phyloP scores from a whole-genome alignment of 2,888 invertebrate species.

The Tetropium fuscum region DNA sequence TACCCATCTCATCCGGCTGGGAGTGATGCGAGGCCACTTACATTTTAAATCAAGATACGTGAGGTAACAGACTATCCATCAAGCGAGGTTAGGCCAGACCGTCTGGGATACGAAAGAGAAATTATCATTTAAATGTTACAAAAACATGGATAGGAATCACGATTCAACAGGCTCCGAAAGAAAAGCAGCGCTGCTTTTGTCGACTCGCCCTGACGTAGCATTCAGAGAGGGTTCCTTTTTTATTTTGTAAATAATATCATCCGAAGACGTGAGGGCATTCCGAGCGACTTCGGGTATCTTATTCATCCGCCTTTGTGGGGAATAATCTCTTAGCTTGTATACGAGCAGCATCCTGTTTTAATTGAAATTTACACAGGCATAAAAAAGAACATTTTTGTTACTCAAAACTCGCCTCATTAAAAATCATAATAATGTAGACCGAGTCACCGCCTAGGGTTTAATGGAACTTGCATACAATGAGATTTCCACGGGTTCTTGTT shows the following conservation, averaged over 20 bases:
- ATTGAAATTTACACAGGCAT: conserved; percentile 38
- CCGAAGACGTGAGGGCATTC: conserved; percentile 52
- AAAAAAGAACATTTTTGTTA: conserved; percentile 38
- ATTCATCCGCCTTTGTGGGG: conserved; percentile 52
- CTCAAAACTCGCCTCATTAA: conserved; percentile 36
- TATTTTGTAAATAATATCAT: conserved; percentile 53
- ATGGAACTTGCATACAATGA: too few relatives aligned
- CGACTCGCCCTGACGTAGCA: conserved; percentile 41
- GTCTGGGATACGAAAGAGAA: conserved; percentile 51
- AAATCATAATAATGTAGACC: too few relatives aligned
- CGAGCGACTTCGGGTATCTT: conserved; percentile 46
- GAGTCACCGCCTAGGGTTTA: too few relatives aligned
- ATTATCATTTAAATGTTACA: conserved; percentile 60
- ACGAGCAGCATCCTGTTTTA: conserved; percentile 42
- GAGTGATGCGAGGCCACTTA: conserved; percentile 30
- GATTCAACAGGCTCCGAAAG: conserved; percentile 47
- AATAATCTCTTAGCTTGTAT: conserved; percentile 47
- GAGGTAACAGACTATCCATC: conserved; percentile 46
- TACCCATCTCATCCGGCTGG: neutral
- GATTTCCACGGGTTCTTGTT: too few relatives aligned
- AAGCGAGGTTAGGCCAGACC: conserved; percentile 36
- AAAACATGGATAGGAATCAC: conserved; percentile 51
- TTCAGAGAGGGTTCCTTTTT: conserved; percentile 47
- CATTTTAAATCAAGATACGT: conserved; percentile 49
- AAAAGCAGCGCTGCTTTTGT: conserved; percentile 18